Evolutionary conservation across 2,888 invertebrate genomes (phyloP).

Genomic region (Megalurothrips usitatus): DNA sequence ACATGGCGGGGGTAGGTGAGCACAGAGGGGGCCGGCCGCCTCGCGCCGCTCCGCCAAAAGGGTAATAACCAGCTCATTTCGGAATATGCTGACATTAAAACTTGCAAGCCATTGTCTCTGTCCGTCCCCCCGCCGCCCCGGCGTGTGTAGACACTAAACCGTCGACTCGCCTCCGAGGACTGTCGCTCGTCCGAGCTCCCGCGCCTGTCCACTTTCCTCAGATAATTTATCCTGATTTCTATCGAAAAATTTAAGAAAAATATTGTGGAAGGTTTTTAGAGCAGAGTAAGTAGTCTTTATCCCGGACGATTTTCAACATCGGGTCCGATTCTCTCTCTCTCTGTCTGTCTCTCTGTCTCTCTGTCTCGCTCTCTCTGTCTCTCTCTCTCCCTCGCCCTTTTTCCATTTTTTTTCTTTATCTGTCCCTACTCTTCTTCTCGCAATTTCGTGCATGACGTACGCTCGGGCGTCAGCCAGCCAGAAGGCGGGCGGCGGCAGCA

Average conservation of each 20-base stretch:
- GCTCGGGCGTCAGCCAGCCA: not conserved
- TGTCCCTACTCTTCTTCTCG: no score
- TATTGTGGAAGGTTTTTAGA: no score
- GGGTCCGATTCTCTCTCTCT: not conserved
- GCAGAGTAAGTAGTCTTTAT: no score
- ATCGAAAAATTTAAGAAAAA: no score
- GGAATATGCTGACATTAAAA: conserved; percentile 12
- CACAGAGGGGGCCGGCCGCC: not conserved
- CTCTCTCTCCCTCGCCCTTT: not conserved
- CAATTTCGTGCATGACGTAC: conserved; percentile 16
- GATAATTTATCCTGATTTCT: no score
- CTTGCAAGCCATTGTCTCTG: not conserved
- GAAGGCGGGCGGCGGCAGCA: not conserved
- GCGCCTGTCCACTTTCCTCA: no score
- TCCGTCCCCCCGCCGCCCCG: not conserved
- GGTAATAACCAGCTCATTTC: conserved; percentile 10
- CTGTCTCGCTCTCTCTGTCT: no score
- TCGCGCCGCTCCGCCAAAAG: not conserved
- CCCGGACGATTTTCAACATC: no score
- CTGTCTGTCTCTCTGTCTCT: no score
- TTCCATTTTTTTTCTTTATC: not conserved
- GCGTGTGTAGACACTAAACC: not conserved
- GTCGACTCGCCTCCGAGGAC: no score
- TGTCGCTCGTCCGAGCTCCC: no score
- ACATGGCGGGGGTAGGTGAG: not conserved